Conservation (phyloP, 92 coral and sea anemone genomes). For the Epizoanthus fatuus region DNA sequence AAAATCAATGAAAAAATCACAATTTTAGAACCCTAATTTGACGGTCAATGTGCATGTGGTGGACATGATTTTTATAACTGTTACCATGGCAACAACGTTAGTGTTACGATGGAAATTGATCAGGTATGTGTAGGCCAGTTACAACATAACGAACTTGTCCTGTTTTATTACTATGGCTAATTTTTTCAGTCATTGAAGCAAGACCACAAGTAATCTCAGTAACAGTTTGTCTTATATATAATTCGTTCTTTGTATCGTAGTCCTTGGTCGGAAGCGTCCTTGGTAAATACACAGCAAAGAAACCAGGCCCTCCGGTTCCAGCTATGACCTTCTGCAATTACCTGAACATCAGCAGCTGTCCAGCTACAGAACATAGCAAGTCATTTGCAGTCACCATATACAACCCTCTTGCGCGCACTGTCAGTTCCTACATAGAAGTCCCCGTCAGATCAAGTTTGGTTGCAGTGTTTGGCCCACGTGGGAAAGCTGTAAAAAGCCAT, state of each 20-base stretch:
- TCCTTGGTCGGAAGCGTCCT: constrained; percentile 76
- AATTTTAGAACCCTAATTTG: too few relatives aligned
- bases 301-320: constrained; percentile 54
- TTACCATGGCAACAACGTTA: too few relatives aligned
- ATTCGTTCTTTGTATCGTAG: constrained; percentile 44
- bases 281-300: constrained; percentile 69
- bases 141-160: too few relatives aligned
- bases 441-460: constrained; percentile 72
- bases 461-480: constrained; percentile 81
- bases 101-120: too few relatives aligned
- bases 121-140: too few relatives aligned
- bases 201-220: too few relatives aligned
- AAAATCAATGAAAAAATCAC: too few relatives aligned
- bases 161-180: too few relatives aligned
- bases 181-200: too few relatives aligned
- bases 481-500: constrained; percentile 70
- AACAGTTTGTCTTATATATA: too few relatives aligned
- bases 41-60: too few relatives aligned
- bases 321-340: constrained; percentile 81
- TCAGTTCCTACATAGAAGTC: constrained; percentile 71
- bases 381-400: constrained; percentile 87
- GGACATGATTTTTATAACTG: too few relatives aligned
- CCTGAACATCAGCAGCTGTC: constrained; percentile 94
- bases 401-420: constrained; percentile 88
- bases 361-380: constrained; percentile 77